Evolutionary conservation across 2,888 invertebrate species (phyloP), one percentile per base, ranked within the genome.

Genomic region (Dichetophora obliterata): DNA sequence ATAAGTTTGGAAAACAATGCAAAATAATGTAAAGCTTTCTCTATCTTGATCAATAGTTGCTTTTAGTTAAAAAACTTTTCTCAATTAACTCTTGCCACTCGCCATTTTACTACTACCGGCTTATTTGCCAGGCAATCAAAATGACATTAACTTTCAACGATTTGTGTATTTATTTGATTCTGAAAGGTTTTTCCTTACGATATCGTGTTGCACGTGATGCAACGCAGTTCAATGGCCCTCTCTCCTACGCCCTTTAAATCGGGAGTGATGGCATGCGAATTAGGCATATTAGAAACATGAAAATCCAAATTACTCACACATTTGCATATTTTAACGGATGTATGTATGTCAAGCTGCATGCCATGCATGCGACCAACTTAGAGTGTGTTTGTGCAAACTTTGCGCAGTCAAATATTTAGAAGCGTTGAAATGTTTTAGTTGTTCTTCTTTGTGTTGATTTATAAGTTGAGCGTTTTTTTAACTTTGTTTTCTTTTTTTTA

Each of bases 161-260:
- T 50, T 70, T 70, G n/a, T 54, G 34, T 27, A 69, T 27, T 24
- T 52, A 69, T 69, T 69, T 69, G 52, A 70, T 70, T n/a, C n/a
- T n/a, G n/a, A 57, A 37, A 70, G 19, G 34, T 70, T 70, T 8
- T 54, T 22, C 27, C 34, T 70, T 66, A 37, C 43, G 14, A 22
- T 66, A 19, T 22, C 66, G 66, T 66, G 66, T 43, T n/a, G 66
- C 66, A 43, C 66, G 66, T 66, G 43, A 66, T 37, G 37, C 66
- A 14, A 43, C 19, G 6, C 22, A 48, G 66, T 43, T 37, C 66
- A 66, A 43, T 27, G 24, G 43, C 4, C 66, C 66, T 14, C 43
- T 43, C 43, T 14, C 3, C 11, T 43, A 43, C 43, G 43, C 43
- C 43, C 43, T 11, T 14, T 43, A 43, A 11, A 14, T 14, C 43